A percentile compares a stretch with the other conserved stretches of the same genome.
Evolutionary conservation across 2,113 vertebrate species (phyloP).

Genomic region (Albula goreensis): DNA sequence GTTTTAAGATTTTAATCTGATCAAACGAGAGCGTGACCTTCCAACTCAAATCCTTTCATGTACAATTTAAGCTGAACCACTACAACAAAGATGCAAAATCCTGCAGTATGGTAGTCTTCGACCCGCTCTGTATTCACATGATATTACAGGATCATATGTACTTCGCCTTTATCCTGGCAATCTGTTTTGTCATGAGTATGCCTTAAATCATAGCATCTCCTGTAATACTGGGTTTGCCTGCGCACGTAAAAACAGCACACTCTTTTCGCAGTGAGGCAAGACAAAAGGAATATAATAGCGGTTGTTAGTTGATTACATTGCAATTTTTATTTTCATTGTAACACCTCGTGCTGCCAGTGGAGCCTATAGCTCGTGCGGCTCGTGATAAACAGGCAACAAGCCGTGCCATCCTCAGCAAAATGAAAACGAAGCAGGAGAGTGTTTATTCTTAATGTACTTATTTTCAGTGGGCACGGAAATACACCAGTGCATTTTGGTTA

Average conservation of each 20-base stretch:
- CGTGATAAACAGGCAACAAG: neutral
- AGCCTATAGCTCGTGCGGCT: neutral
- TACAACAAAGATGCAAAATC: neutral
- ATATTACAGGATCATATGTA: neutral
- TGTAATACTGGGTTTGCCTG: neutral
- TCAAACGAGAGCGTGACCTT: conserved; percentile 31
- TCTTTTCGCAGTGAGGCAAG: neutral
- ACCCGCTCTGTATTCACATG: neutral
- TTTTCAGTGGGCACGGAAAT: neutral
- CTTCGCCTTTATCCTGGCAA: neutral
- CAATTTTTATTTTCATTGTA: conserved; percentile 11
- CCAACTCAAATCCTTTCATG: neutral
- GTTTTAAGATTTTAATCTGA: conserved; percentile 2
- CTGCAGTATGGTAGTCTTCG: neutral
- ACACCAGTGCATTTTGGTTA: neutral
- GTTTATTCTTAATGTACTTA: conserved; percentile 7
- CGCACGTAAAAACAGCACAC: neutral
- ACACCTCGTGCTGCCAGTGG: neutral
- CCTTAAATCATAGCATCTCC: neutral
- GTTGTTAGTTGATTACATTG: neutral
- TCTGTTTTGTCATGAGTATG: conserved; percentile 13
- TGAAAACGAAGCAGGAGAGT: neutral
- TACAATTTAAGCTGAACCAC: conserved; percentile 4
- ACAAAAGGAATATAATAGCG: neutral
- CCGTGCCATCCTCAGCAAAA: neutral